These are phyloP conservation scores for Acrobasis consociella DNA, from an alignment of 2,888 invertebrate species.

Conservation along the genomic window DNA sequence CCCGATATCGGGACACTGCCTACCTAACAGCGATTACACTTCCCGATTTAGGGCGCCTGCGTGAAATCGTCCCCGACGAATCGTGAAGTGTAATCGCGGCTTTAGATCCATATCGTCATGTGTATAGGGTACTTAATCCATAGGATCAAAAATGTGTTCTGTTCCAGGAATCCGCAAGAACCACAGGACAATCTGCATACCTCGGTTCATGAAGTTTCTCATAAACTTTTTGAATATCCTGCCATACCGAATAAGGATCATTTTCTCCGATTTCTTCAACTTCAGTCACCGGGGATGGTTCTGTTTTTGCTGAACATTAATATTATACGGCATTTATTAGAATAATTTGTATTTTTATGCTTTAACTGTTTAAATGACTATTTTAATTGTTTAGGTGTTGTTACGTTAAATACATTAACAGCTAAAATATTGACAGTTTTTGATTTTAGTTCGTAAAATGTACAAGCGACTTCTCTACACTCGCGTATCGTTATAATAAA, in stretches of 20 bases:
- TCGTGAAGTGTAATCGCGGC: too few relatives aligned
- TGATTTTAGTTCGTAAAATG: too few relatives aligned
- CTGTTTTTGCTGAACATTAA: slow-evolving; percentile 63
- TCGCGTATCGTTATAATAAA: too few relatives aligned
- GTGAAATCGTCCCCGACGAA: too few relatives aligned
- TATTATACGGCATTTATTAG: slow-evolving; percentile 15
- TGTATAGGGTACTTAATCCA: too few relatives aligned
- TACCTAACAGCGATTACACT: too few relatives aligned
- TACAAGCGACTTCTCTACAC: too few relatives aligned
- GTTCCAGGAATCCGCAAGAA: slow-evolving; percentile 72
- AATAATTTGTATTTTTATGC: slow-evolving; percentile 18
- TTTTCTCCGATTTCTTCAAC: slow-evolving; percentile 73
- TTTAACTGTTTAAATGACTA: slow-evolving; percentile 1
- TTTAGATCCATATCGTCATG: too few relatives aligned
- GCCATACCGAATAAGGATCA: slow-evolving; percentile 71
- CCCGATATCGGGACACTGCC: too few relatives aligned
- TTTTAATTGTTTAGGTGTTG: slow-evolving; percentile 16
- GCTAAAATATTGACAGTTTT: neutral
- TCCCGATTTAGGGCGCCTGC: too few relatives aligned
- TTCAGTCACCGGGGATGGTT: slow-evolving; percentile 74
- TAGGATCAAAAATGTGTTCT: slow-evolving; percentile 8
- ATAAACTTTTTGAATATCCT: slow-evolving; percentile 65
- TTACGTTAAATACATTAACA: slow-evolving; percentile 4
- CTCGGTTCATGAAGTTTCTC: slow-evolving; percentile 64
- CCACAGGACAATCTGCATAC: slow-evolving; percentile 66